Evolutionary conservation across 2,797 vertebrate species (phyloP).

Genomic region (Peromyscus eremicus): DNA sequence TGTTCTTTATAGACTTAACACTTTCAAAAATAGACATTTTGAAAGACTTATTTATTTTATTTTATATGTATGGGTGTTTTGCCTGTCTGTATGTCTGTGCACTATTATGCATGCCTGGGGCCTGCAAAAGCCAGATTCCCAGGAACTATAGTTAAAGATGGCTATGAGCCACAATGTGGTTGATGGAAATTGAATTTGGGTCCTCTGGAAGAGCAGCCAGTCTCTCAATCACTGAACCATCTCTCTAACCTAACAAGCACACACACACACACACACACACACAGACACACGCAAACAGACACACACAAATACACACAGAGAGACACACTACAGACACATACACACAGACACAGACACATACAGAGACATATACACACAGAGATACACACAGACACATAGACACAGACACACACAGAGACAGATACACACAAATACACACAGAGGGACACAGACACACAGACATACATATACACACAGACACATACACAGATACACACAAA

Average conservation of each 20-base stretch:
- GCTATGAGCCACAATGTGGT: background rate
- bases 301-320: background rate
- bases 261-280: too few relatives aligned
- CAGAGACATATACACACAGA: background rate
- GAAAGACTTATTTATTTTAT: background rate
- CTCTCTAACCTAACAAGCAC: background rate
- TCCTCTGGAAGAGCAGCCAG: background rate
- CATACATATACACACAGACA: background rate
- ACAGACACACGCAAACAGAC: background rate
- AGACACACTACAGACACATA: background rate
- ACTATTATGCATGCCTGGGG: background rate
- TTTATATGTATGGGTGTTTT: background rate
- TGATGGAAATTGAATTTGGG: background rate
- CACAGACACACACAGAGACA: background rate
- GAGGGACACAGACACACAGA: background rate
- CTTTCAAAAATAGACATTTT: background rate
- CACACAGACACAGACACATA: background rate
- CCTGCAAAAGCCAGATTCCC: background rate
- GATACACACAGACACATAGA: background rate
- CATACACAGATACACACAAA: background rate
- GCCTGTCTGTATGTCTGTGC: background rate
- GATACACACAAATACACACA: background rate
- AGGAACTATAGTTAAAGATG: background rate
- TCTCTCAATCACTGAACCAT: background rate
- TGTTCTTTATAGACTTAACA: conserved; percentile 48